Percentiles rank a stretch among this genome's conserved stretches.
Evolutionary conservation across 2,888 invertebrate species (phyloP).

Genomic region (Proisotoma minuta): DNA sequence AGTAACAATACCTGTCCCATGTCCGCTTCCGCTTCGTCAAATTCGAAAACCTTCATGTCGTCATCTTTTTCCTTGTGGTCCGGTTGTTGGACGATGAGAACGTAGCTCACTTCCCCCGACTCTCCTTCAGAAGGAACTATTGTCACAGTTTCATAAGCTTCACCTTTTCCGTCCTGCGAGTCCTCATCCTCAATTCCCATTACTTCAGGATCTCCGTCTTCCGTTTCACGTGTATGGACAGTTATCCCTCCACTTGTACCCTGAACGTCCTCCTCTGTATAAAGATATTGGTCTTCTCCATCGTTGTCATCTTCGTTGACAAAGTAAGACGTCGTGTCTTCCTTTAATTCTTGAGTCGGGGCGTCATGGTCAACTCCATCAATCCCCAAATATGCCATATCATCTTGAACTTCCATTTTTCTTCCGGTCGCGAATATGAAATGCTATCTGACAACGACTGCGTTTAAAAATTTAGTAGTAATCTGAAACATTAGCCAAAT

Average conservation of each 20-base stretch:
- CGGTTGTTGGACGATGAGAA: constrained; percentile 75
- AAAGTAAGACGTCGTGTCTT: constrained; percentile 31
- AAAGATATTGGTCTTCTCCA: constrained; percentile 35
- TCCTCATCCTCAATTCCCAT: constrained; percentile 35
- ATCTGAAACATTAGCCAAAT: too few relatives aligned
- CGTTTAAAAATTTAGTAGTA: too few relatives aligned
- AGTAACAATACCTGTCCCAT: constrained; percentile 51
- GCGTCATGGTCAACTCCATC: constrained; percentile 20
- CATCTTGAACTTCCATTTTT: constrained; percentile 35
- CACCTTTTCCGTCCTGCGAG: constrained; percentile 22
- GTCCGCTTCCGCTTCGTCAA: constrained; percentile 65
- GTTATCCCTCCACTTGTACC: constrained; percentile 23
- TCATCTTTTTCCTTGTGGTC: constrained; percentile 60
- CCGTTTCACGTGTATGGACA: constrained; percentile 31
- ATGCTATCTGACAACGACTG: too few relatives aligned
- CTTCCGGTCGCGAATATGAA: too few relatives aligned
- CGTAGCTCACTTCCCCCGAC: constrained; percentile 78
- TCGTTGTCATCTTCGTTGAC: constrained; percentile 28
- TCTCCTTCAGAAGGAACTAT: constrained; percentile 73
- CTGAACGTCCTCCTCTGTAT: constrained; percentile 8
- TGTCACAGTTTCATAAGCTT: constrained; percentile 57
- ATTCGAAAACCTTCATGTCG: constrained; percentile 67
- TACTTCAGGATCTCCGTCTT: constrained; percentile 35
- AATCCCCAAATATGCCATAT: constrained; percentile 31
- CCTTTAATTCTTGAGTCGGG: constrained; percentile 20